A percentile compares a stretch with the other conserved stretches of the same genome.
Conservation (phyloP, 2,888 invertebrate genomes). For the Ormyrus thymus region DNA sequence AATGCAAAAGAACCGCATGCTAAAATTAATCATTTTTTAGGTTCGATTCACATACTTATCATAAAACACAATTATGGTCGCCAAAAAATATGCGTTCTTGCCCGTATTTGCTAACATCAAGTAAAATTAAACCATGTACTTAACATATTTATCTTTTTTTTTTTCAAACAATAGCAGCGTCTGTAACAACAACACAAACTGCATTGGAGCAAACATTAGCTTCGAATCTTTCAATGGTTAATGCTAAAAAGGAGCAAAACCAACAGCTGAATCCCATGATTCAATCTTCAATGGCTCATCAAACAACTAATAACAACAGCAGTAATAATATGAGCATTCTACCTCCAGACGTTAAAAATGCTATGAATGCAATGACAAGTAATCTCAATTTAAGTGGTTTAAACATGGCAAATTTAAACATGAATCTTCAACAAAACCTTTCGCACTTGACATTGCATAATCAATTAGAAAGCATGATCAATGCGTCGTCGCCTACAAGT, state of each 20-base stretch:
- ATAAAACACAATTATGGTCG: too few species aligned
- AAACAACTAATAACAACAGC: conserved; percentile 58
- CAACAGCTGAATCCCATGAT: conserved; percentile 60
- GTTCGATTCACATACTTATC: too few species aligned
- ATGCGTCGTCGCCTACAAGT: conserved; percentile 64
- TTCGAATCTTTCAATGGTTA: conserved; percentile 55
- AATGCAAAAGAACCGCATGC: too few species aligned
- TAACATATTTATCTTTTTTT: too few species aligned
- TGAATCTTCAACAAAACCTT: conserved; percentile 66
- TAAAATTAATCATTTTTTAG: too few species aligned
- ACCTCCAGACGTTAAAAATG: conserved; percentile 66
- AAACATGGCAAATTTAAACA: conserved; percentile 68
- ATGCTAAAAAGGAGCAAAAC: conserved; percentile 53
- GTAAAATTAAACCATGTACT: conserved; percentile 33
- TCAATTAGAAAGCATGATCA: conserved; percentile 70
- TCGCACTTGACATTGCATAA: conserved; percentile 69
- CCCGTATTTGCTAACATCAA: conserved; percentile 51
- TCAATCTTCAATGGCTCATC: conserved; percentile 38
- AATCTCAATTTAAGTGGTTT: conserved; percentile 68
- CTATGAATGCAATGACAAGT: conserved; percentile 64
- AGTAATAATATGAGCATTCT: conserved; percentile 67
- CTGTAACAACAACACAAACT: conserved; percentile 67
- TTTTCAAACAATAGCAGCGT: conserved; percentile 61
- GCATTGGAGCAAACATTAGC: conserved; percentile 66
- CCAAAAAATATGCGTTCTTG: conserved; percentile 25